Base-by-base conservation (phyloP, 2,113 vertebrate species). In the Tonatia bakeri region DNA sequence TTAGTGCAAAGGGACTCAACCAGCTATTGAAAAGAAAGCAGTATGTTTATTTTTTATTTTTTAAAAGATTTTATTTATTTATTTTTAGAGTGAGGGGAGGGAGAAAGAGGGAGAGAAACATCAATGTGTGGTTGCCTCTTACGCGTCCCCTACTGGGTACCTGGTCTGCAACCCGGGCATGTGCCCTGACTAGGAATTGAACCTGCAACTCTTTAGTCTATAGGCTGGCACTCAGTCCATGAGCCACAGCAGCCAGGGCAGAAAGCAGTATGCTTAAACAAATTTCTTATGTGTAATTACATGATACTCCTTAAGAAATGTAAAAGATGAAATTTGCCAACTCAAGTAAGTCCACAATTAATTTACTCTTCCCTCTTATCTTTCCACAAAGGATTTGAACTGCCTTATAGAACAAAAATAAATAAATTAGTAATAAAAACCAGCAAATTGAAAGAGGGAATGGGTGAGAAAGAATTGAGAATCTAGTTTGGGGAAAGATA, bases 1-100 rank as follows among this genome's bases (percentile, higher is more conserved):
- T 86, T 93, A 82, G n/a, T 86, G 75, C 19, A 88, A 86, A 70
- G 65, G 24, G 89, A 47, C 19, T 70, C 45, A 96, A 84, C 47
- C 43, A 76, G 14, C 1, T 83, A 91, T 93, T 94, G 43, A 81
- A 91, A 96, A 87, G n/a, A 89, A 90, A 96, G 54, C 33, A 96
- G 79, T 67, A 33, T 52, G 82, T 61, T 72, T 92, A 82, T 47
- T 13, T 47, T 61, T 72, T 92, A 82, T 47, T 13, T 47, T 47
- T 47, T 47, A 12, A 47, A 89, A 90, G 43, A 43, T 7, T 43
- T 43, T 7, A 43, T 43, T 43, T 43, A 43, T 43, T 43, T 43
- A 43, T 43, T 43, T 43, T 43, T 43, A 43, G 43, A 43, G 43
- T 43, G 43, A 43, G 43, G 43, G 43, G 43, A 43, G 43, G 43